Evolutionary conservation across 1,140 invertebrate genomes (phyloP), one percentile per base, ranked within the genome.

Genomic region (Zaprionus gabonicus): DNA sequence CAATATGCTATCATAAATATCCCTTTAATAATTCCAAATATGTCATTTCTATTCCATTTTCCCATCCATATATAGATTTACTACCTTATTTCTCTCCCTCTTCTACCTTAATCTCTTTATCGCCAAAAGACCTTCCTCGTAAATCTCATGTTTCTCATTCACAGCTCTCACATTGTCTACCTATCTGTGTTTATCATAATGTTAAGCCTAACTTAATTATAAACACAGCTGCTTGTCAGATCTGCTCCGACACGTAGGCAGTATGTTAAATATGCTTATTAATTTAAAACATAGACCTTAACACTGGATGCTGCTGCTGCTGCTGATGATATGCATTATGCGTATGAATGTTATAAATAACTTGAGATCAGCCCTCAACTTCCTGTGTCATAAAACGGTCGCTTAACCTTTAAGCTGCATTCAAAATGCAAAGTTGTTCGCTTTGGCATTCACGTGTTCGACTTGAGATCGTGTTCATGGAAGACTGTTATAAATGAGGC

Each of bases 341-440:
- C 20, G 4, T 56, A 15, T 56, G 51, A 56, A 34, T 53, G 12
- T 34, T 25, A 38, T 49, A 71, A 56, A 44, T 66, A 66, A 65
- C 36, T 34, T 23, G 12, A 63, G 36, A 57, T 64, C 65, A 27
- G 17, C 9, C 46, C 46, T 51, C n/a, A 27, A 75, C 72, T 75
- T 75, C 72, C 72, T 63, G 67, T 58, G 31, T 41, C 36, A 71
- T 71, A 63, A 71, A 71, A 41, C 23, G 57, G 49, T 38, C 51
- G 51, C 13, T 56, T 58, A 34, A 62, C 51, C 36, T 46, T 46
- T 55, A 31, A 9, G 38, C 38, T 44, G 36, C 36, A 68, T 28
- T 36, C 23, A 41, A 53, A 72, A 64, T 64, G 51, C 20, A 34
- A 63, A 71, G 6, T 60, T 34, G 34, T 53, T 17, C 20, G 10